phyloP scores from a whole-genome alignment of 2,888 invertebrate genomes.

The Callimorpha dominula region DNA sequence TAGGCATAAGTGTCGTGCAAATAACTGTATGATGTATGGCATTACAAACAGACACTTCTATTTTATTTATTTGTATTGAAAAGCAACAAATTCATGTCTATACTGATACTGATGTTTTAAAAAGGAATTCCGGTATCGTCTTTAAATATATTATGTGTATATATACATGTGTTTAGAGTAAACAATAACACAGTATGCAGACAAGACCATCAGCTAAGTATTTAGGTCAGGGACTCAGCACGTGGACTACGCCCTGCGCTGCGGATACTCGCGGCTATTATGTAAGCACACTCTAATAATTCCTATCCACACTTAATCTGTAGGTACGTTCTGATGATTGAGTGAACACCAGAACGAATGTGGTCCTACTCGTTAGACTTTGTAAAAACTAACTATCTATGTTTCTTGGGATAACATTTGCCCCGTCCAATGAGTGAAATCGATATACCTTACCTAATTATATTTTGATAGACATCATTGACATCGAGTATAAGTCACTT shows the following conservation, averaged over 20 bases:
- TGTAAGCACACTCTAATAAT: slow-evolving; percentile 59
- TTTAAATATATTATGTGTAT: slow-evolving; percentile 41
- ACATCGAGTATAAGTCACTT: neutral
- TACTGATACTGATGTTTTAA: neutral
- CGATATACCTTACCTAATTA: neutral
- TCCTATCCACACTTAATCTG: slow-evolving; percentile 63
- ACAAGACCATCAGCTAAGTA: slow-evolving; percentile 54
- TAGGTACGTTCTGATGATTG: slow-evolving; percentile 53
- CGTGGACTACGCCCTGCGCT: slow-evolving; percentile 64
- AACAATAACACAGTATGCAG: slow-evolving; percentile 55
- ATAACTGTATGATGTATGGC: too few species aligned
- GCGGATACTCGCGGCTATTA: slow-evolving; percentile 39
- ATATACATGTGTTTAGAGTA: slow-evolving; percentile 46
- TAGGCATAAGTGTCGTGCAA: too few species aligned
- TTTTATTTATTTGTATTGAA: too few species aligned
- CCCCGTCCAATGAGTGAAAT: neutral
- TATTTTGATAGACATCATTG: neutral
- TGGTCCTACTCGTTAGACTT: slow-evolving; percentile 10
- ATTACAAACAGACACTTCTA: too few species aligned
- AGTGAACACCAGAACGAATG: slow-evolving; percentile 50
- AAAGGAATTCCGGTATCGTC: slow-evolving; percentile 18
- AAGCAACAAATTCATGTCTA: too few species aligned
- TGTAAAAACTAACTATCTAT: neutral
- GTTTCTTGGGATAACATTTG: neutral
- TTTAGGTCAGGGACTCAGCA: slow-evolving; percentile 69